These are phyloP conservation scores for Crocodylus rhombifer DNA, from an alignment of 2,797 vertebrate species.

Conservation along the genomic window DNA sequence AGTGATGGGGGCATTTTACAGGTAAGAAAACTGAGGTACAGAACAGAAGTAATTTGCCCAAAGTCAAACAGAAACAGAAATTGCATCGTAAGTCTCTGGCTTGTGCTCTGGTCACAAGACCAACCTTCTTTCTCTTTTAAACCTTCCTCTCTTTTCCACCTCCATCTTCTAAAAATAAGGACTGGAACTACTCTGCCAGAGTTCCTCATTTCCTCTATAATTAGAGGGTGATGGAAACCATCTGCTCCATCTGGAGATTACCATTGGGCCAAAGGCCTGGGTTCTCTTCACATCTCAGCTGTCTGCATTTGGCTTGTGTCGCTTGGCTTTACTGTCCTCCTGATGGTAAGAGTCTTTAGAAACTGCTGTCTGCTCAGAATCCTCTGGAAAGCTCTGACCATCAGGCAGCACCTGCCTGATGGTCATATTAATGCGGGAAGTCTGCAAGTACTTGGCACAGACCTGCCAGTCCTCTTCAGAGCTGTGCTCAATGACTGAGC, in stretches of 20 bases:
- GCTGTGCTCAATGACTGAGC: constrained; percentile 78
- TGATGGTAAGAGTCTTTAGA: constrained; percentile 21
- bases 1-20: not conserved
- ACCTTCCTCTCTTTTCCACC: not conserved
- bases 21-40: not conserved
- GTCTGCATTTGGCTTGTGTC: constrained; percentile 51
- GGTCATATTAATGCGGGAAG: constrained; percentile 93
- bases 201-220: constrained; percentile 5
- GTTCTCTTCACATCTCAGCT: constrained; percentile 51
- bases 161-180: not conserved
- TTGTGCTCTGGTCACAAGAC: not conserved
- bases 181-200: not conserved
- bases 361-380: constrained; percentile 4
- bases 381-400: constrained; percentile 85
- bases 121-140: not conserved
- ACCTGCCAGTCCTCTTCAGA: constrained; percentile 89
- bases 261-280: not conserved
- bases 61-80: not conserved
- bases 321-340: constrained; percentile 64
- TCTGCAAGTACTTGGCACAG: constrained; percentile 89
- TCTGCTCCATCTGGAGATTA: not conserved
- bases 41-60: not conserved
- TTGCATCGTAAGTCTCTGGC: not conserved
- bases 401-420: constrained; percentile 91
- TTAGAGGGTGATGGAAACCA: not conserved